These are phyloP conservation scores for Smittia aterrima DNA, from an alignment of 2,888 invertebrate species.

Conservation along the genomic window DNA sequence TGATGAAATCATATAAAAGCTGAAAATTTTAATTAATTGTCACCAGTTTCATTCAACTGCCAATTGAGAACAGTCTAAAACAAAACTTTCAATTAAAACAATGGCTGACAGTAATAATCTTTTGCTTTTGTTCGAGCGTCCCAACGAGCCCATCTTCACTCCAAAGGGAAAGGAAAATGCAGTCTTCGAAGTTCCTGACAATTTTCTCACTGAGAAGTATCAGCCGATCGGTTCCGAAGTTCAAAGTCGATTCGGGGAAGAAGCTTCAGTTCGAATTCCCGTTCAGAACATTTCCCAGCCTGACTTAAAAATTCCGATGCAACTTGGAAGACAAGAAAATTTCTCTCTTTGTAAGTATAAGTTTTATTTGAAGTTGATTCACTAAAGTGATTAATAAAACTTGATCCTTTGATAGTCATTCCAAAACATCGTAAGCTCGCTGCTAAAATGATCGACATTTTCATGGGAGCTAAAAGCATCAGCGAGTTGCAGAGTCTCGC, in stretches of 20 bases:
- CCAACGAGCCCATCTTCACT: slow-evolving; percentile 73
- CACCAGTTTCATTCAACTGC: too few species aligned
- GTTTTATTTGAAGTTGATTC: too few species aligned
- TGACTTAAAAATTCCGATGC: slow-evolving; percentile 61
- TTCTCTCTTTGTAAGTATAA: slow-evolving; percentile 62
- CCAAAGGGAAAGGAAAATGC: slow-evolving; percentile 66
- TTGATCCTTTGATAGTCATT: too few species aligned
- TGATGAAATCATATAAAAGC: too few species aligned
- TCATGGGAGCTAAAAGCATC: slow-evolving; percentile 55
- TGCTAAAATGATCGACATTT: slow-evolving; percentile 64
- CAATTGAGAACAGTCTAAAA: too few species aligned
- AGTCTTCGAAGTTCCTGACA: slow-evolving; percentile 63
- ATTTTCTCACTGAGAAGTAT: slow-evolving; percentile 60
- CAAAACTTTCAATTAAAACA: slow-evolving; percentile 32
- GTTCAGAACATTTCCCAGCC: slow-evolving; percentile 64
- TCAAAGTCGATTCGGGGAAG: slow-evolving; percentile 60
- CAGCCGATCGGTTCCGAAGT: slow-evolving; percentile 56
- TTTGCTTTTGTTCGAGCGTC: slow-evolving; percentile 69
- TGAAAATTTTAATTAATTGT: too few species aligned
- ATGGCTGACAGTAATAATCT: slow-evolving; percentile 57
- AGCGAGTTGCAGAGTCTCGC: slow-evolving; percentile 66
- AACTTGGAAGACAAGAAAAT: slow-evolving; percentile 62
- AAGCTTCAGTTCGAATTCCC: slow-evolving; percentile 55
- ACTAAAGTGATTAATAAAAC: too few species aligned
- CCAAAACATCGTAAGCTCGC: slow-evolving; percentile 67